phyloP scores from a whole-genome alignment of 1,140 invertebrate genomes.

The Papilio machaon region DNA sequence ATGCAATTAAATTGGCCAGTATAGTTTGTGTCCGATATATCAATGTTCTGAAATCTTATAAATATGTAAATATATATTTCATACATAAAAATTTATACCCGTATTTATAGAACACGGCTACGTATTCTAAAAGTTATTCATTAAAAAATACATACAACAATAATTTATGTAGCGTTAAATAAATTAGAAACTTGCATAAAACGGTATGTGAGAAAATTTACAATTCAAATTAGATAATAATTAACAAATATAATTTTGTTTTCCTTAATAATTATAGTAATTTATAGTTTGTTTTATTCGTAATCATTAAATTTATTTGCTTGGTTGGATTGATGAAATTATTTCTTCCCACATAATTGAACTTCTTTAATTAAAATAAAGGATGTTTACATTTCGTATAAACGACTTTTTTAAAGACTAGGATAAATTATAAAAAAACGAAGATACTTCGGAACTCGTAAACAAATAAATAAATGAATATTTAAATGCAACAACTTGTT shows the following conservation, averaged over 20 bases:
- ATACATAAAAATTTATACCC: neutral
- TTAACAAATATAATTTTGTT: neutral
- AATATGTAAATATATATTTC: constrained; percentile 7
- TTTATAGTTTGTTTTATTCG: neutral
- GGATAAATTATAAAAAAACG: neutral
- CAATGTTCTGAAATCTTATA: neutral
- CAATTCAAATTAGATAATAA: constrained; percentile 1
- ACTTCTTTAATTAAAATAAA: neutral
- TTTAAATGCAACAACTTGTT: constrained; percentile 31
- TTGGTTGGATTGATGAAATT: too few relatives aligned
- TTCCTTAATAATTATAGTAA: neutral
- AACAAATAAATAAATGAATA: constrained; percentile 35
- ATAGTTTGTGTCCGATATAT: neutral
- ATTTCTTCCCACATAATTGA: neutral
- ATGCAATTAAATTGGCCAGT: neutral
- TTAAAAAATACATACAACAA: neutral
- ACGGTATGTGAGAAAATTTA: neutral
- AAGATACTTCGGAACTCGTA: neutral
- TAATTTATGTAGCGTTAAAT: constrained; percentile 14
- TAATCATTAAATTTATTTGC: neutral
- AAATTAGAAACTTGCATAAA: constrained; percentile 14
- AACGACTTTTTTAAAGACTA: neutral
- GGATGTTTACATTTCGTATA: neutral
- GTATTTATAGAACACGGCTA: neutral
- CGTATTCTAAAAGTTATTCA: neutral